Conservation (phyloP, 2,888 invertebrate species). For the Anarsia innoxiella region DNA sequence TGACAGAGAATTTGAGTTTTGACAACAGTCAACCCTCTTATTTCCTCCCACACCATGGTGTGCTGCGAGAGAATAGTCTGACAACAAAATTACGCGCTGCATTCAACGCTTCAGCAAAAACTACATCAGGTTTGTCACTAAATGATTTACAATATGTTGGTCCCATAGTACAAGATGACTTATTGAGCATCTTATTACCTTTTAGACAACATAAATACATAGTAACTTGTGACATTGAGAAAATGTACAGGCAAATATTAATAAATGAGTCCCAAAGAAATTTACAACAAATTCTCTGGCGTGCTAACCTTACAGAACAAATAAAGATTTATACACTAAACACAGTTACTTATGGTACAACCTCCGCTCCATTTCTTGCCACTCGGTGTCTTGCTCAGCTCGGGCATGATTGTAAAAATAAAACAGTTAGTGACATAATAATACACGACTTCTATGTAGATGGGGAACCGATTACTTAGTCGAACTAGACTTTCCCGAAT, state of each 20-base stretch:
- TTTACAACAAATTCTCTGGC: slow-evolving; percentile 2
- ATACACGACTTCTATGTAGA: no score
- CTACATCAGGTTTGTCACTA: slow-evolving; percentile 1
- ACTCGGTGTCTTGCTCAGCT: no score
- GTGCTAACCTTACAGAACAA: not conserved
- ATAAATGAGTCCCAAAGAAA: slow-evolving; percentile 6
- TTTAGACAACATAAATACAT: slow-evolving; percentile 1
- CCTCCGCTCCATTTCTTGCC: slow-evolving; percentile 26
- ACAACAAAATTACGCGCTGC: slow-evolving; percentile 7
- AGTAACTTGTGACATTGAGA: not conserved
- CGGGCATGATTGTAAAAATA: no score
- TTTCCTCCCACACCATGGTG: slow-evolving; percentile 5
- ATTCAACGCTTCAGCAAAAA: not conserved
- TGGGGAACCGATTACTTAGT: no score
- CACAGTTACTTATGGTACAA: slow-evolving; percentile 16
- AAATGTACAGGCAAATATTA: slow-evolving; percentile 1
- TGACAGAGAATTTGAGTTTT: slow-evolving; percentile 2
- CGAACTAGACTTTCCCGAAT: no score
- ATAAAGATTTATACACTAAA: not conserved
- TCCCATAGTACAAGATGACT: not conserved
- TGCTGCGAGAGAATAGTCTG: not conserved
- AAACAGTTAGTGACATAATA: no score
- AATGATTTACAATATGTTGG: not conserved
- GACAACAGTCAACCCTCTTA: not conserved
- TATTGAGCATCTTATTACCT: not conserved